Percentiles rank a stretch among this genome's conserved stretches.
These are phyloP conservation scores for Microtus montanus DNA, from an alignment of 2,113 vertebrate genomes.

Conservation along the genomic window DNA sequence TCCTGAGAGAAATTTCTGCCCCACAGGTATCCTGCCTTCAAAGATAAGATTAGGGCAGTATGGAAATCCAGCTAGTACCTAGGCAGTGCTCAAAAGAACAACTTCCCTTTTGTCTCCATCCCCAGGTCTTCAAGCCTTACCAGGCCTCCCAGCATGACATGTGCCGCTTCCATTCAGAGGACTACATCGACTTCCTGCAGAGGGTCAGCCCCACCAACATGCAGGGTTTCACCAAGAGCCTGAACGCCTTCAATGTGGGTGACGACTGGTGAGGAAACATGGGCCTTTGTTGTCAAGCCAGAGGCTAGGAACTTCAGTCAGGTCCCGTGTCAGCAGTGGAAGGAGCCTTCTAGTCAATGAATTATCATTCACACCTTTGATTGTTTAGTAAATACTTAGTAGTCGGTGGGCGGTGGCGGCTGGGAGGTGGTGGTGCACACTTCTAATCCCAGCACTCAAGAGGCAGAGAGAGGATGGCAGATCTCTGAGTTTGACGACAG, in stretches of 20 bases:
- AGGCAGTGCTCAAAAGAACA: neutral
- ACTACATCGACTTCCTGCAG: conserved; percentile 99
- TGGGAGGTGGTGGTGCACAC: neutral
- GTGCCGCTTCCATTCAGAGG: conserved; percentile 99
- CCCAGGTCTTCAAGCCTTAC: conserved; percentile 97
- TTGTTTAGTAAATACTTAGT: no score
- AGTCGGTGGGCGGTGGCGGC: no score
- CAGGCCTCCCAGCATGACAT: conserved; percentile 99
- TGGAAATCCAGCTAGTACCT: neutral
- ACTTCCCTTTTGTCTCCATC: conserved; percentile 58
- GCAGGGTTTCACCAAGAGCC: conserved; percentile 99
- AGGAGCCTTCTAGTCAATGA: neutral
- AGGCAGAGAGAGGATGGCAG: neutral
- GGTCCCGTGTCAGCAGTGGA: neutral
- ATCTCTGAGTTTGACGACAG: neutral
- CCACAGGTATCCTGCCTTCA: neutral
- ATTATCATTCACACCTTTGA: neutral
- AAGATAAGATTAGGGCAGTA: neutral
- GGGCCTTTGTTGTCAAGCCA: conserved; percentile 56
- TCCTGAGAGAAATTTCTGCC: neutral
- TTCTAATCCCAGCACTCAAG: neutral
- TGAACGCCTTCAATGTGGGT: conserved; percentile 98
- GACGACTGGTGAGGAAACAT: conserved; percentile 87
- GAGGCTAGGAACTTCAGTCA: neutral
- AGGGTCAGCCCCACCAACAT: conserved; percentile 99